phyloP scores from a whole-genome alignment of 2,888 invertebrate genomes.

The Zootermopsis nevadensis region DNA sequence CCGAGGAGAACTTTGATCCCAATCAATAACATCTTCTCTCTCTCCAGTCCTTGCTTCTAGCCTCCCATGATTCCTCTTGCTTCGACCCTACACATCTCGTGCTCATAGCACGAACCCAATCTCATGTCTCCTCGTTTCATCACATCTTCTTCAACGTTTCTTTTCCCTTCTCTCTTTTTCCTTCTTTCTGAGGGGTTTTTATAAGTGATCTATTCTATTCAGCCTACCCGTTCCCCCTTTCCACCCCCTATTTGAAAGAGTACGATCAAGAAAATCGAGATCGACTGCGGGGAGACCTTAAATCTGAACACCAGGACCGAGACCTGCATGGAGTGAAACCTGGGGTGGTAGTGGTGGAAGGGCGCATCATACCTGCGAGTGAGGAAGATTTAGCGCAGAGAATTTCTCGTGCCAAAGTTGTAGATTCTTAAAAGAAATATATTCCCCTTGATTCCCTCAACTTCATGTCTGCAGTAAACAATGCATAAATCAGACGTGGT shows the following conservation, averaged over 20 bases:
- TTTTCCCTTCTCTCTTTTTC: slow-evolving; percentile 16
- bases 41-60: not conserved
- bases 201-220: slow-evolving; percentile 21
- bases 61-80: not conserved
- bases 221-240: not conserved
- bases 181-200: not conserved
- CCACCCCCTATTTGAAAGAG: not conserved
- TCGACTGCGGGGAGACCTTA: not conserved
- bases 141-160: not conserved
- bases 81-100: no score
- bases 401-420: no score
- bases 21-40: slow-evolving; percentile 52
- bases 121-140: no score
- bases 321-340: no score
- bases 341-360: no score
- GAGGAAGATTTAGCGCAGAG: no score
- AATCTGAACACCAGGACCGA: not conserved
- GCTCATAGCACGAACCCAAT: no score
- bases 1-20: slow-evolving; percentile 52
- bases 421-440: no score
- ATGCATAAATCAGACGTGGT: no score
- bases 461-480: no score
- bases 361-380: no score
- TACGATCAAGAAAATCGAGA: not conserved
- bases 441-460: no score